A percentile compares a stretch with the other conserved stretches of the same genome.
phyloP scores from a whole-genome alignment of 2,113 vertebrate species.

The Oxyura jamaicensis region DNA sequence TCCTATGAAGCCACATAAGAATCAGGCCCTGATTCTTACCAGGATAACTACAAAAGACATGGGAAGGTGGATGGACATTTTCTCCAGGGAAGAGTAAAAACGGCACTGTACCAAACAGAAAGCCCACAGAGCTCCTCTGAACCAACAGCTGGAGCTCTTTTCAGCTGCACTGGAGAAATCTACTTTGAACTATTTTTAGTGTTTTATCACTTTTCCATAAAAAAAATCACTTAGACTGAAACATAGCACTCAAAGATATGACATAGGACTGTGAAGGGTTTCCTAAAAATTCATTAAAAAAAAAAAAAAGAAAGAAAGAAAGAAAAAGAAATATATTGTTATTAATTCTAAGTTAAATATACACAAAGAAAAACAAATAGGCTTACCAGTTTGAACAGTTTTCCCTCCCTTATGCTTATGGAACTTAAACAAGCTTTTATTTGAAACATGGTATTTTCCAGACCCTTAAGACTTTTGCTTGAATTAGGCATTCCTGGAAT shows the following conservation, averaged over 20 bases:
- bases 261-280: neutral
- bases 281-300: neutral
- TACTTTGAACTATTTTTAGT: neutral
- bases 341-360: constrained; percentile 43
- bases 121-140: neutral
- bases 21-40: neutral
- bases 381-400: neutral
- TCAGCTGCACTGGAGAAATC: neutral
- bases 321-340: neutral
- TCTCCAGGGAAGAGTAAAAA: neutral
- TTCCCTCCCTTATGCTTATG: neutral
- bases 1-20: neutral
- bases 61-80: neutral
- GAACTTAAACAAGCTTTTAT: constrained; percentile 49
- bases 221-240: neutral
- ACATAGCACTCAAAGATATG: neutral
- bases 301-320: neutral
- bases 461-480: neutral
- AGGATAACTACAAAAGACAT: neutral
- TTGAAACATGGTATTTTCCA: constrained; percentile 51
- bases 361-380: constrained; percentile 39
- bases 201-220: neutral
- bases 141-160: neutral
- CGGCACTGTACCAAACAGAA: neutral
- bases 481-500: constrained; percentile 54